A percentile compares a stretch with the other conserved stretches of the same genome.
Evolutionary conservation across 2,113 vertebrate genomes (phyloP).

Genomic region (Danionella cerebrum): DNA sequence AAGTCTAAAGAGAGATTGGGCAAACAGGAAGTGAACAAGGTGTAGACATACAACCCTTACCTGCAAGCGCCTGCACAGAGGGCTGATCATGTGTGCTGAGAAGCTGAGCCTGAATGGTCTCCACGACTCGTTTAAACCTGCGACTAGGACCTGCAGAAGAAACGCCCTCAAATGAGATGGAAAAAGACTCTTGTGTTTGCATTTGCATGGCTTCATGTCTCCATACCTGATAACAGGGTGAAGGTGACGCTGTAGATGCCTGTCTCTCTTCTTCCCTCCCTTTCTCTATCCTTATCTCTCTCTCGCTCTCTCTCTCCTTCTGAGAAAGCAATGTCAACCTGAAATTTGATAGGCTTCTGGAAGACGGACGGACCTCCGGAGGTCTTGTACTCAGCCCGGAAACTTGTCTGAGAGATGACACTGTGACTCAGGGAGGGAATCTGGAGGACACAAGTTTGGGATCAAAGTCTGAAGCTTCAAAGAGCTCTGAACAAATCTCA

Average conservation of each 20-base stretch:
- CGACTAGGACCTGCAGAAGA: slow-evolving; percentile 77
- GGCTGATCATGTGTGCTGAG: slow-evolving; percentile 87
- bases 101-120: slow-evolving; percentile 88
- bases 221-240: slow-evolving; percentile 75
- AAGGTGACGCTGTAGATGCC: slow-evolving; percentile 88
- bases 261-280: slow-evolving; percentile 66
- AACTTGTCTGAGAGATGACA: slow-evolving; percentile 87
- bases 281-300: slow-evolving; percentile 61
- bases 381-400: slow-evolving; percentile 85
- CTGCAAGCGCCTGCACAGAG: slow-evolving; percentile 83
- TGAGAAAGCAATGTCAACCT: slow-evolving; percentile 84
- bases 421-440: slow-evolving; percentile 90
- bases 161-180: not conserved
- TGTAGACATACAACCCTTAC: slow-evolving; percentile 46
- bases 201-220: not conserved
- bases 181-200: not conserved
- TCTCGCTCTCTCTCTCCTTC: slow-evolving; percentile 71
- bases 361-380: slow-evolving; percentile 83
- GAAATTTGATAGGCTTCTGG: slow-evolving; percentile 90
- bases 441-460: slow-evolving; percentile 46
- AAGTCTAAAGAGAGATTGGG: too few species aligned
- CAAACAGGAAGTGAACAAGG: too few species aligned
- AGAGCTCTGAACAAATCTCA: not conserved
- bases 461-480: not conserved
- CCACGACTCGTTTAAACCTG: slow-evolving; percentile 84